Evolutionary conservation across 2,113 vertebrate genomes (phyloP), one percentile per base, ranked within the genome.

Genomic region (Notiomystis cincta): DNA sequence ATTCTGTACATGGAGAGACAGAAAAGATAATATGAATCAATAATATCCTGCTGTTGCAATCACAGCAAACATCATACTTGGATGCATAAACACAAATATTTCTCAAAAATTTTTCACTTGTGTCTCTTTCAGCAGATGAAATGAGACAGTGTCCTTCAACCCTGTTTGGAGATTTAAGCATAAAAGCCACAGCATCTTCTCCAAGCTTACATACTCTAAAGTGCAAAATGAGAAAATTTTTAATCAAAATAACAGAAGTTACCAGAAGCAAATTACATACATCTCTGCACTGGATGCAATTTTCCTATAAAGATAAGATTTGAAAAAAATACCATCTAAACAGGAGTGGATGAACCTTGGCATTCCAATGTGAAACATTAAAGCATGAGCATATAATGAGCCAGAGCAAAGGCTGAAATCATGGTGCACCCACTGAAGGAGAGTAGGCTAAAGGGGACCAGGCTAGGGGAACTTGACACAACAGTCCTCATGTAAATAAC

Each of bases 131-230:
- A 48, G 28, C 33, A 24, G 42, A 11, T 42, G 33, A 92, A 88
- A 90, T 86, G 62, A 85, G 56, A 50, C 16, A 24, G n/a, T 23
- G 85, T 92, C 92, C 92, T 96, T 95, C 90, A 94, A 61, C 70
- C 18, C 4, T 45, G 2, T n/a, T 57, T 62, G 57, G 69, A 67
- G 65, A 56, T 47, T 25, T 19, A 48, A 80, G 71, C 57, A 88
- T 27, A 77, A 92, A 76, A 42, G 75, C 66, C 80, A 45, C 54
- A 53, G 8, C 62, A 82, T 86, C 70, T 90, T 27, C 45, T 90
- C 31, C 58, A 72, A 76, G 37, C 82, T 93, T 88, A 61, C 37
- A 7, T 82, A 79, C 44, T 82, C 54, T 62, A 12, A 84, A 80
- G 12, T 57, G 15, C 47, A 87, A 90, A 93, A 80, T 60, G 84